Percentiles rank a stretch among this genome's conserved stretches.
These are phyloP conservation scores for Diabrotica balteata DNA, from an alignment of 2,888 invertebrate genomes.

Conservation along the genomic window DNA sequence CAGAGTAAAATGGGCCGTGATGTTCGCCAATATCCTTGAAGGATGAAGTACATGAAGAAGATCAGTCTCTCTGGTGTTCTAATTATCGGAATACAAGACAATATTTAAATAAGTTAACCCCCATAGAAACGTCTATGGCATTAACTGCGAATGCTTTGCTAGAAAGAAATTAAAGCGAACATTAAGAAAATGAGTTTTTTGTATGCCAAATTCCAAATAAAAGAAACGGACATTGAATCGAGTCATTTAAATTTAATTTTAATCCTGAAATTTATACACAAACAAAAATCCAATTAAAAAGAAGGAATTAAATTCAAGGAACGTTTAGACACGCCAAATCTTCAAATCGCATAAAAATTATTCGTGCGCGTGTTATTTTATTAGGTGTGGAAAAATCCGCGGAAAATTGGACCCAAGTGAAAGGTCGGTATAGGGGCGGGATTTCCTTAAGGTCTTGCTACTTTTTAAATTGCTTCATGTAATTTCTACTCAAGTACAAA, in stretches of 20 bases:
- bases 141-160: not conserved
- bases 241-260: conserved; percentile 54
- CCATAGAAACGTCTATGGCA: no score
- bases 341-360: conserved; percentile 61
- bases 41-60: no score
- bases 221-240: conserved; percentile 43
- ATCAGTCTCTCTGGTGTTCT: no score
- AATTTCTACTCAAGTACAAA: conserved; percentile 60
- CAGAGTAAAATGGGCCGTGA: no score
- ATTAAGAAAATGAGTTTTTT: conserved; percentile 40
- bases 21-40: no score
- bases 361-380: conserved; percentile 61
- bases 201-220: conserved; percentile 10
- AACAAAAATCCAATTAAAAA: conserved; percentile 60
- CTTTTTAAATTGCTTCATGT: conserved; percentile 60
- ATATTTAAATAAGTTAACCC: no score
- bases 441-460: conserved; percentile 49
- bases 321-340: conserved; percentile 61
- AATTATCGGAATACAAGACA: no score
- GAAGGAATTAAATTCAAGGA: conserved; percentile 58
- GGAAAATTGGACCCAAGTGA: conserved; percentile 50
- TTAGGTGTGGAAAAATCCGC: conserved; percentile 50
- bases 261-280: conserved; percentile 55
- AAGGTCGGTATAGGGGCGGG: conserved; percentile 48
- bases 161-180: conserved; percentile 37